Percentiles rank a stretch among this genome's conserved stretches.
Evolutionary conservation across 53 echinoderm and acorn worm species (phyloP).

Genomic region (Echinarachnius parma): DNA sequence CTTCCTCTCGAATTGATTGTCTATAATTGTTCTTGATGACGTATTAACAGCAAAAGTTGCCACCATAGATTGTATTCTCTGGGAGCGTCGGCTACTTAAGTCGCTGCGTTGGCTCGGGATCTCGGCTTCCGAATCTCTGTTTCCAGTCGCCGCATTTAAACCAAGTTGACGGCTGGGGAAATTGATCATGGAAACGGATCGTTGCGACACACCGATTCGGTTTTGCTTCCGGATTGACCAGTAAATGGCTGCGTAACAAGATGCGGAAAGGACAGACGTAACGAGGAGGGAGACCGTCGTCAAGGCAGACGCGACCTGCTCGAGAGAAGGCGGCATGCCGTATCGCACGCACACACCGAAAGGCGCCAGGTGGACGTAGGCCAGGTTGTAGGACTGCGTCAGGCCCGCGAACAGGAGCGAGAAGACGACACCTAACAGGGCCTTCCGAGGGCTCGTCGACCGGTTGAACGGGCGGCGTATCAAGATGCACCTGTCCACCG

Average conservation of each 20-base stretch:
- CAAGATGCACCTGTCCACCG: conserved; percentile 18
- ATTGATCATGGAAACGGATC: too few species aligned
- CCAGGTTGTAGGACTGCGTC: conserved; percentile 25
- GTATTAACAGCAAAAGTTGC: too few species aligned
- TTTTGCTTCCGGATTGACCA: conserved; percentile 15
- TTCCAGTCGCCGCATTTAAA: too few species aligned
- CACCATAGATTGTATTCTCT: too few species aligned
- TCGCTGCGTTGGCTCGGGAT: too few species aligned
- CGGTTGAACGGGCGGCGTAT: conserved; percentile 25
- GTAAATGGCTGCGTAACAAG: conserved; percentile 9
- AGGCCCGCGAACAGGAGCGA: conserved; percentile 17
- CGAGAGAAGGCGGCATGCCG: not conserved
- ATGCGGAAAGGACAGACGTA: not conserved
- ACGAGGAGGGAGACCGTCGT: conserved; percentile 18
- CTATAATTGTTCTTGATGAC: too few species aligned
- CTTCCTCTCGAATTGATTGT: too few species aligned
- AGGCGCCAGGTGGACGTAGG: conserved; percentile 3
- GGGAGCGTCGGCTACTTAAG: too few species aligned
- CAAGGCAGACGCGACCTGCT: not conserved
- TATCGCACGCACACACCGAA: conserved; percentile 6
- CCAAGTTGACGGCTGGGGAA: too few species aligned
- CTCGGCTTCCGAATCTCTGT: too few species aligned
- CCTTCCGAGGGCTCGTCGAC: conserved; percentile 3
- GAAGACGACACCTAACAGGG: conserved; percentile 7
- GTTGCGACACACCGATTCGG: conserved; percentile 14